Percentiles rank a stretch among this genome's conserved stretches.
Evolutionary conservation across 2,113 vertebrate species (phyloP).

Genomic region (Campylomormyrus numenius): DNA sequence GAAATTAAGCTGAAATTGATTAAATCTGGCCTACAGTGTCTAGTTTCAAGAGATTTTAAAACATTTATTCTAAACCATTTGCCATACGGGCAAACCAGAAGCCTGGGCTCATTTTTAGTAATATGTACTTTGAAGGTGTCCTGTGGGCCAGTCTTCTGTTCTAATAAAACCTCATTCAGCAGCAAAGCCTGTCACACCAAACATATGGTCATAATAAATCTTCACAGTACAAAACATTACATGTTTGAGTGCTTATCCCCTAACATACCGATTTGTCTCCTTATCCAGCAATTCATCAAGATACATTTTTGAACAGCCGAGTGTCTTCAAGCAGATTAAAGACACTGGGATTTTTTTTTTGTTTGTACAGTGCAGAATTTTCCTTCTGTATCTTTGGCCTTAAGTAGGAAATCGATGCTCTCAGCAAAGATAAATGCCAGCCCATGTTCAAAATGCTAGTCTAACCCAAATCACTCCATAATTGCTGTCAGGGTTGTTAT

Average conservation of each 20-base stretch:
- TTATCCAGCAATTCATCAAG: not conserved
- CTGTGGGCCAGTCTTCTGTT: not conserved
- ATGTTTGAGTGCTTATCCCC: constrained; percentile 4
- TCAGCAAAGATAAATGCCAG: not conserved
- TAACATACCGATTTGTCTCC: not conserved
- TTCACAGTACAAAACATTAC: not conserved
- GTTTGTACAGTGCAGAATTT: not conserved
- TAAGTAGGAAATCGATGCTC: not conserved
- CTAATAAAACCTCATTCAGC: not conserved
- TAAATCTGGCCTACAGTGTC: not conserved
- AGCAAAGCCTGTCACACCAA: constrained; percentile 9
- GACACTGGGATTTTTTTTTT: not conserved
- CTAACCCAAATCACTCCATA: constrained; percentile 1
- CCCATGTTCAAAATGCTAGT: not conserved
- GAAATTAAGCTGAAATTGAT: not conserved
- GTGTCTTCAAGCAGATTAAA: not conserved
- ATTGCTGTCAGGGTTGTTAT: not conserved
- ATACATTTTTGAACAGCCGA: not conserved
- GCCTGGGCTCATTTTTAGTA: not conserved
- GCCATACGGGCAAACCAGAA: not conserved
- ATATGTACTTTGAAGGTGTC: not conserved
- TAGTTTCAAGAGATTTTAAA: not conserved
- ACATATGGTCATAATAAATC: constrained; percentile 5
- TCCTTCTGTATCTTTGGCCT: not conserved
- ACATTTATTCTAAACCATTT: not conserved